Percentiles rank a stretch among this genome's conserved stretches.
These are phyloP conservation scores for Ctenosaura bakeri DNA, from an alignment of 2,797 vertebrate genomes.

Conservation along the genomic window DNA sequence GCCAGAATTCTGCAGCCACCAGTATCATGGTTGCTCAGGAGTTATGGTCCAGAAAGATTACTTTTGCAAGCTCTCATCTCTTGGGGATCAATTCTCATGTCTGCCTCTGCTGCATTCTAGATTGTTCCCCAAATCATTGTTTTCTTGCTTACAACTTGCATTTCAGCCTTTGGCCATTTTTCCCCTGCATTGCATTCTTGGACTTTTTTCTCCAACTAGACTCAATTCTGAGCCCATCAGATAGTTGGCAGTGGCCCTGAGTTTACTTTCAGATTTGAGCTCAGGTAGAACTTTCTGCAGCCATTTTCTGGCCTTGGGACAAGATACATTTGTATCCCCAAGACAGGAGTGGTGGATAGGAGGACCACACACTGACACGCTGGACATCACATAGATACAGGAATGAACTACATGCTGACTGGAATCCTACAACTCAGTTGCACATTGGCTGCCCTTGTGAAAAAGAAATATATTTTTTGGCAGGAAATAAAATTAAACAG, in stretches of 20 bases:
- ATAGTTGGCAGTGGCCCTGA: background rate
- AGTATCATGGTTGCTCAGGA: too few species aligned
- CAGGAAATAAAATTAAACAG: conserved; percentile 57
- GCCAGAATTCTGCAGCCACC: too few species aligned
- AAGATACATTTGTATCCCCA: background rate
- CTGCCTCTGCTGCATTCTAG: background rate
- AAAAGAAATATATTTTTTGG: conserved; percentile 38
- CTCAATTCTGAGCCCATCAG: background rate
- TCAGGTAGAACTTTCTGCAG: background rate
- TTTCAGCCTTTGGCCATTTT: background rate
- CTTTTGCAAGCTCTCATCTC: background rate
- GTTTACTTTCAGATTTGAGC: background rate
- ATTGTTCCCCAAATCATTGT: background rate
- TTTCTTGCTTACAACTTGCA: background rate
- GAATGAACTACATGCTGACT: background rate
- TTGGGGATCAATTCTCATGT: background rate
- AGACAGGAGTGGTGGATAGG: background rate
- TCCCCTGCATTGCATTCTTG: background rate
- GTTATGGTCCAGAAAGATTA: too few species aligned
- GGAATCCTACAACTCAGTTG: background rate
- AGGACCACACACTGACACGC: conserved; percentile 13
- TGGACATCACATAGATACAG: background rate
- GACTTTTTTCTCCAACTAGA: background rate
- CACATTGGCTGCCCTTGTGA: conserved; percentile 14
- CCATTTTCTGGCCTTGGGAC: background rate